Conservation (phyloP, 1,140 invertebrate species). For the Drosophila repletoides region DNA sequence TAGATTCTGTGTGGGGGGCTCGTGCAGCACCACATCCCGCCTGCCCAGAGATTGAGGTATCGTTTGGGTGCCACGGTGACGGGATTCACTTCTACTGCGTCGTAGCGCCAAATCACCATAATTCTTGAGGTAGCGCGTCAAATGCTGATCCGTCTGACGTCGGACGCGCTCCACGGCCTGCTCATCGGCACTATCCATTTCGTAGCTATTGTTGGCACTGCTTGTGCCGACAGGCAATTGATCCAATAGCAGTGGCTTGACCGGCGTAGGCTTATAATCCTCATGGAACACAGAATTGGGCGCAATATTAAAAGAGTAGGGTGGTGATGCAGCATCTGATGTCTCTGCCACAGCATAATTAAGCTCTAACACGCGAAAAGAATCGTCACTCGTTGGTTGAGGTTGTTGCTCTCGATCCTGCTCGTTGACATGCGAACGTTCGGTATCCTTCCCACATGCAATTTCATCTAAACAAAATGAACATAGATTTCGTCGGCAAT, state of each 20-base stretch:
- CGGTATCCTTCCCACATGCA: slow-evolving; percentile 59
- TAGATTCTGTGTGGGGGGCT: slow-evolving; percentile 61
- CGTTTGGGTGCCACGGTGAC: slow-evolving; percentile 70
- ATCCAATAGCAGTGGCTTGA: slow-evolving; percentile 51
- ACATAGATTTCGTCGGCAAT: slow-evolving; percentile 66
- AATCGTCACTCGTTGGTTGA: slow-evolving; percentile 22
- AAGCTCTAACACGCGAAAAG: slow-evolving; percentile 65
- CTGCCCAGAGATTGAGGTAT: slow-evolving; percentile 43
- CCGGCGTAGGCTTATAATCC: slow-evolving; percentile 53
- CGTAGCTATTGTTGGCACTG: slow-evolving; percentile 63
- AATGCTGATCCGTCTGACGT: slow-evolving; percentile 59
- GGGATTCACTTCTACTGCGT: slow-evolving; percentile 64
- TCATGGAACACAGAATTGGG: slow-evolving; percentile 68
- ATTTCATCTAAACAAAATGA: slow-evolving; percentile 75
- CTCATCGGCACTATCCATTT: slow-evolving; percentile 64
- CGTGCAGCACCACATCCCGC: slow-evolving; percentile 65
- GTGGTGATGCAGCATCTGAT: slow-evolving; percentile 34
- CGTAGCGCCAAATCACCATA: slow-evolving; percentile 65
- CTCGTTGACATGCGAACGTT: slow-evolving; percentile 65
- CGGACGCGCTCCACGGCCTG: slow-evolving; percentile 63
- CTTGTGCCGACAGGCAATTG: slow-evolving; percentile 41
- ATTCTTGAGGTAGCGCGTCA: slow-evolving; percentile 71
- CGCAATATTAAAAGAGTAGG: slow-evolving; percentile 70
- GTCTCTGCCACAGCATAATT: slow-evolving; percentile 47
- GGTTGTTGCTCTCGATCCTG: neutral